Base-by-base conservation (phyloP, 2,113 vertebrate species). In the Edolisoma coerulescens region DNA sequence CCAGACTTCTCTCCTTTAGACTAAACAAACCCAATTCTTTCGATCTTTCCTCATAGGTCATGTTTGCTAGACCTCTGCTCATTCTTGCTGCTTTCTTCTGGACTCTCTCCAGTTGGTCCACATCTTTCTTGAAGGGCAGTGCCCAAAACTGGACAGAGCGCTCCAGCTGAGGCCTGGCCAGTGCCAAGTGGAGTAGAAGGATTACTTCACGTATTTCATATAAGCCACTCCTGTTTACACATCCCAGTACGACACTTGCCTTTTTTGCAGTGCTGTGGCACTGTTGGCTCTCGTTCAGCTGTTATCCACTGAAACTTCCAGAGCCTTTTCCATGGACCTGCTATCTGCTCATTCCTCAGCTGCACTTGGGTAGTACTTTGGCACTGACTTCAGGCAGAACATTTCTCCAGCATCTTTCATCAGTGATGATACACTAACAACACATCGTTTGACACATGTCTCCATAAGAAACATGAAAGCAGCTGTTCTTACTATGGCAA, bases 51-150 rank as follows among this genome's bases (percentile, higher is more conserved):
- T 93, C 95, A 95, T 49, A 95, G 95, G 96, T 96, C 96, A 95
- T 97, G 95, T 97, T 97, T 97, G 91, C 93, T 87, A 84, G 95
- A 97, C 96, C 96, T 96, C 80, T 91, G 91, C 76, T 97, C 86
- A 15, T 93, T 96, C 80, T 90, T 91, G 90, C 86, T 64, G 94
- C 92, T 95, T 95, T 96, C 91, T 68, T 57, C 92, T 97, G 96
- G 95, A 74, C 86, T 89, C 64, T 70, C 41, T 93, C 96, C 96
- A 96, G 93, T 75, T 47, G 60, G 50, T 84, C 86, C 74, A 71
- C 60, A 71, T 78, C 94, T 60, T 70, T 47, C 71, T 19, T 71
- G 60, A 90, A 45, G 73, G 21, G 56, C 77, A 78, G 86, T 92
- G 89, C 93, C 91, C 95, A 87, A 90, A 96, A 84, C 9, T 67